phyloP scores from a whole-genome alignment of 1,140 invertebrate genomes.

The Eriosoma lanigerum region DNA sequence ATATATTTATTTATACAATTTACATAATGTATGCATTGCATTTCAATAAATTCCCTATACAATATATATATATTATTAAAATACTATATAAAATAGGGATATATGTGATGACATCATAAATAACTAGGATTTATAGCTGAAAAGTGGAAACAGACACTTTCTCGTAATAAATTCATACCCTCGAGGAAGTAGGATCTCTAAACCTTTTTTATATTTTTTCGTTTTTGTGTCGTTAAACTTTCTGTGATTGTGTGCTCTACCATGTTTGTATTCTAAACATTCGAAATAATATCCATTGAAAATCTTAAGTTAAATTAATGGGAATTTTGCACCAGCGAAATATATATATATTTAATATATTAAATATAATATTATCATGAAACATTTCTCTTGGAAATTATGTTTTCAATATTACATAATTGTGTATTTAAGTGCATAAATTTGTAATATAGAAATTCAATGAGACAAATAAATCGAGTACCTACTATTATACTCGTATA shows the following conservation, averaged over 20 bases:
- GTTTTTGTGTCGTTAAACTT: slow-evolving; percentile 31
- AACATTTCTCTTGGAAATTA: neutral
- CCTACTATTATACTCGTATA: too few species aligned
- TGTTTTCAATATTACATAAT: neutral
- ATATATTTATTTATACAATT: too few species aligned
- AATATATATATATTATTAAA: neutral
- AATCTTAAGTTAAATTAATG: neutral
- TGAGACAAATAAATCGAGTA: too few species aligned
- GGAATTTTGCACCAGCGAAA: neutral
- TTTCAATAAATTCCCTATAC: neutral
- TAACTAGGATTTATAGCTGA: slow-evolving; percentile 18
- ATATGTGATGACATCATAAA: slow-evolving; percentile 16
- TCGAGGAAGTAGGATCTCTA: neutral
- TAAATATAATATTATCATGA: neutral
- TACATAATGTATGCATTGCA: neutral
- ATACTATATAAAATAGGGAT: neutral
- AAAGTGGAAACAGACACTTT: slow-evolving; percentile 20
- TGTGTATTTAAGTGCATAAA: neutral
- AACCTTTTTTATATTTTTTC: slow-evolving; percentile 14
- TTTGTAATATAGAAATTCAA: too few species aligned
- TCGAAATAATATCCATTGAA: slow-evolving; percentile 16
- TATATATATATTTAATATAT: too few species aligned
- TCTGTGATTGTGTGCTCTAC: slow-evolving; percentile 19
- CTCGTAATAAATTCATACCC: slow-evolving; percentile 25
- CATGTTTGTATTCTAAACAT: neutral